Percentiles rank a stretch among this genome's conserved stretches.
These are phyloP conservation scores for Melanotaenia trifasciata DNA, from an alignment of 2,797 vertebrate species.

Conservation along the genomic window DNA sequence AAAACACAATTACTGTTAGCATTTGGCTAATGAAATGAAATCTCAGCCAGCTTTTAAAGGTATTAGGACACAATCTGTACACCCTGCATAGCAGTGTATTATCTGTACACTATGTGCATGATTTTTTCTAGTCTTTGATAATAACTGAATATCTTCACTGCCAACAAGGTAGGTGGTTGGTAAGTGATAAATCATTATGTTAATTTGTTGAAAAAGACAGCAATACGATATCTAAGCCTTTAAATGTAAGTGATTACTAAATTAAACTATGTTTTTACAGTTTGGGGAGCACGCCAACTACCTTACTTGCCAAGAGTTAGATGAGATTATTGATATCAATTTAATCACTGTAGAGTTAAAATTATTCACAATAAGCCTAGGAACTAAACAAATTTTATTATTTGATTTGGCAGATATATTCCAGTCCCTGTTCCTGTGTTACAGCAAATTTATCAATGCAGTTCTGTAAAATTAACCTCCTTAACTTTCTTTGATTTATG, in stretches of 20 bases:
- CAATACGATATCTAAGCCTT: not conserved
- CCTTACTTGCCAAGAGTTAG: not conserved
- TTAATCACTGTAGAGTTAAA: not conserved
- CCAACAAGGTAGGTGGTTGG: not conserved
- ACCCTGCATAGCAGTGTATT: constrained; percentile 22
- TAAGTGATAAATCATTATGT: not conserved
- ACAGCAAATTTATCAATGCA: not conserved
- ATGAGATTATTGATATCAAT: not conserved
- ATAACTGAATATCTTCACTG: constrained; percentile 26
- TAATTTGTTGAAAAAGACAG: not conserved
- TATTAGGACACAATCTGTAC: constrained; percentile 15
- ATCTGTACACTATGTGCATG: constrained; percentile 9
- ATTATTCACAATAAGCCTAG: not conserved
- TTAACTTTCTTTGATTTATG: not conserved
- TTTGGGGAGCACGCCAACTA: not conserved
- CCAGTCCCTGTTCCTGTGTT: not conserved
- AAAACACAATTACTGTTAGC: constrained; percentile 14
- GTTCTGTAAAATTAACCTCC: not conserved
- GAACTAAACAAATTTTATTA: not conserved
- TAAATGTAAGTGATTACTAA: constrained; percentile 4
- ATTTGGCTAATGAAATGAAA: constrained; percentile 32
- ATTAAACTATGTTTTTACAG: not conserved
- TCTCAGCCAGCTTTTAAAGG: not conserved
- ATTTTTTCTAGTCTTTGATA: constrained; percentile 18
- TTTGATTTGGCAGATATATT: not conserved